Conservation (phyloP, 2,888 invertebrate species). For the Eupeodes luniger region DNA sequence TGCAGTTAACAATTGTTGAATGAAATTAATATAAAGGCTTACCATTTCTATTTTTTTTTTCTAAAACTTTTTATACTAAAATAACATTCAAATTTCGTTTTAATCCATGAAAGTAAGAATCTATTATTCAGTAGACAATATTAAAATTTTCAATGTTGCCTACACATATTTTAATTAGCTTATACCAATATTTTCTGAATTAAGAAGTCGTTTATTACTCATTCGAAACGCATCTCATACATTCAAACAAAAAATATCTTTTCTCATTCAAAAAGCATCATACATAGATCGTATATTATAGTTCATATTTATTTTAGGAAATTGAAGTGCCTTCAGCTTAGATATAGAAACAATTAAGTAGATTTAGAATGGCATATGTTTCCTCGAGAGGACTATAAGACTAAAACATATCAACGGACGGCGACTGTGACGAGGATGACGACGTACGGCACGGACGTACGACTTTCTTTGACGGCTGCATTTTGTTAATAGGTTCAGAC, state of each 20-base stretch:
- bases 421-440: not conserved
- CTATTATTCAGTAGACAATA: too few relatives aligned
- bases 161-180: too few relatives aligned
- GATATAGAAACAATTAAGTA: slow-evolving; percentile 61
- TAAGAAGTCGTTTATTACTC: not conserved
- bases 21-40: too few relatives aligned
- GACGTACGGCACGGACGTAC: slow-evolving; percentile 43
- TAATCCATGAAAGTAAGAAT: too few relatives aligned
- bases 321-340: slow-evolving; percentile 15
- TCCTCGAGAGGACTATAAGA: slow-evolving; percentile 68
- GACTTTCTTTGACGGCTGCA: slow-evolving; percentile 44
- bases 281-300: not conserved
- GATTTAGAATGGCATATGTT: slow-evolving; percentile 77
- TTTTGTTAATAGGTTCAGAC: slow-evolving; percentile 67
- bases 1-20: too few relatives aligned
- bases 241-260: not conserved
- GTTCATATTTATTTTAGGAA: not conserved
- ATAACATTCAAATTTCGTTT: too few relatives aligned
- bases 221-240: not conserved
- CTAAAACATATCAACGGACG: not conserved
- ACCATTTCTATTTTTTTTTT: too few relatives aligned
- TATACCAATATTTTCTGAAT: not conserved
- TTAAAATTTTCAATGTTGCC: too few relatives aligned
- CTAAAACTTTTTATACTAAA: too few relatives aligned
- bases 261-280: slow-evolving; percentile 10